A percentile compares a stretch with the other conserved stretches of the same genome.
These are phyloP conservation scores for Amphipoea lucens DNA, from an alignment of 2,888 invertebrate genomes.

Conservation along the genomic window DNA sequence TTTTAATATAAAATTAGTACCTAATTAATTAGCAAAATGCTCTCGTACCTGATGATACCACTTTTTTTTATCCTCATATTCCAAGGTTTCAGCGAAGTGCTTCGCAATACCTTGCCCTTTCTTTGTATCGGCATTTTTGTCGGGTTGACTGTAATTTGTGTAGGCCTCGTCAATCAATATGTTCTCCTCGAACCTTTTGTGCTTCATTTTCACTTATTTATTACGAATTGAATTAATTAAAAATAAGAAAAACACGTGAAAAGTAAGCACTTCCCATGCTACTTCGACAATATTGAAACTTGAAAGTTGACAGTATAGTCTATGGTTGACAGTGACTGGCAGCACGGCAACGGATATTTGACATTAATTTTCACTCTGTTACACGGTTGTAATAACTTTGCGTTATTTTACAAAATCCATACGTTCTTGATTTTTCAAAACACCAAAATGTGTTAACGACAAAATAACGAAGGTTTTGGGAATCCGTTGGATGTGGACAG, in stretches of 20 bases:
- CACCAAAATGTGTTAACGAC: no score
- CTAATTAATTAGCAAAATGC: neutral
- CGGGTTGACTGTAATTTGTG: conserved; percentile 83
- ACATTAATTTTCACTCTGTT: neutral
- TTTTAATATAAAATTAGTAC: neutral
- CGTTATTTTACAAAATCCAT: neutral
- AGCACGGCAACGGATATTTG: neutral
- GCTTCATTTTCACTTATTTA: conserved; percentile 83
- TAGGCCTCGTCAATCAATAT: conserved; percentile 88
- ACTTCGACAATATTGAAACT: conserved; percentile 57
- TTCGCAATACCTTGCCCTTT: conserved; percentile 86
- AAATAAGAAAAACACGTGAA: conserved; percentile 75
- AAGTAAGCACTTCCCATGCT: conserved; percentile 48
- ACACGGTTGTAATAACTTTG: neutral
- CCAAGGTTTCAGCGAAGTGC: conserved; percentile 87
- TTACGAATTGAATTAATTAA: conserved; percentile 26
- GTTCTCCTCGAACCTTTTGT: conserved; percentile 88
- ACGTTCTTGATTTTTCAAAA: neutral
- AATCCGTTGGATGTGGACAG: neutral
- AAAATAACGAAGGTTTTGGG: neutral
- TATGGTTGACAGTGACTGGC: conserved; percentile 5
- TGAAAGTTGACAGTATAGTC: no score
- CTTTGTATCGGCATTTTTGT: conserved; percentile 86
- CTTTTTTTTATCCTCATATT: conserved; percentile 90
- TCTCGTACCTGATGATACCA: conserved; percentile 91